Conservation (phyloP, 2,113 vertebrate genomes). For the Ctenodactylus gundi region DNA sequence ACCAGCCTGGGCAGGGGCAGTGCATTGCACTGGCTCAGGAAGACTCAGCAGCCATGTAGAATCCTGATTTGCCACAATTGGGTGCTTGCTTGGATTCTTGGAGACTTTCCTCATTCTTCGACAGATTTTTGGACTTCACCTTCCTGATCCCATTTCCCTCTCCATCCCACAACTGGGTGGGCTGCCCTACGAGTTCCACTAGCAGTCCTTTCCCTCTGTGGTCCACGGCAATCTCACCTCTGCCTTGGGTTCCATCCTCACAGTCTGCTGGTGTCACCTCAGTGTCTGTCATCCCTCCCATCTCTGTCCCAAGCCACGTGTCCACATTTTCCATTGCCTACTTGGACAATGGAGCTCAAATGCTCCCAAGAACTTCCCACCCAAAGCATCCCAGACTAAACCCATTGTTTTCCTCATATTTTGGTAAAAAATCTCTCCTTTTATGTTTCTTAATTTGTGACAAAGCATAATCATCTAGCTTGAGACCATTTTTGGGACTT, state of each 20-base stretch:
- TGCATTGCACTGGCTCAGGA: not conserved
- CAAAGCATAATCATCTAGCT: not conserved
- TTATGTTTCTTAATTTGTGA: not conserved
- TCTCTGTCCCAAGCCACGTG: not conserved
- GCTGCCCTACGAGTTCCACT: no score
- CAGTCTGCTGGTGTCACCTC: not conserved
- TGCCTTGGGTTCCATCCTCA: not conserved
- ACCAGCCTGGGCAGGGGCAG: rapidly evolving
- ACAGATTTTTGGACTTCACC: not conserved
- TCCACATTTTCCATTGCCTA: not conserved
- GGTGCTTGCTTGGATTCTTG: no score
- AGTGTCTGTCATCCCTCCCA: not conserved
- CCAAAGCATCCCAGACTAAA: not conserved
- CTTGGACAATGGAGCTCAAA: not conserved
- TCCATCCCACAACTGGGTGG: not conserved
- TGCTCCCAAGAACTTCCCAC: not conserved
- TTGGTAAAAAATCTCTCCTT: not conserved
- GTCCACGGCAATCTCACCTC: no score
- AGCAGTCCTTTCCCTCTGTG: not conserved
- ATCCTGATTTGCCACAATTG: not conserved
- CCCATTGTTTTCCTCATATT: not conserved
- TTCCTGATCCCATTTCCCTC: not conserved
- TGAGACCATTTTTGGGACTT: not conserved
- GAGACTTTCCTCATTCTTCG: not conserved
- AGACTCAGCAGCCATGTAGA: not conserved